phyloP scores from a whole-genome alignment of 2,888 invertebrate genomes.

The Crocallis elinguaria region DNA sequence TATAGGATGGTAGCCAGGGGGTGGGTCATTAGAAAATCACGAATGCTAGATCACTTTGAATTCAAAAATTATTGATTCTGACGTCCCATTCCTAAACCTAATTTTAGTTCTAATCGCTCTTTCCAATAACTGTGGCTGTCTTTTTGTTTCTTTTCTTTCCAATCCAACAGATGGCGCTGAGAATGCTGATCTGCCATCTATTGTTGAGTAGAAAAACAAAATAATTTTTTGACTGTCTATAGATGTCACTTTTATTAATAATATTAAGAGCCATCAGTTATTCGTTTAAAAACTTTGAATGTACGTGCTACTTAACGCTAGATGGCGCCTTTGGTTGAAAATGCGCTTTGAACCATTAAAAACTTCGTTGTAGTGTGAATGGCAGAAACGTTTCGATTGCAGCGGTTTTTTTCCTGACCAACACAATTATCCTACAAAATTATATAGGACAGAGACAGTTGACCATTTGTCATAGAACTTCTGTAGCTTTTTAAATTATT shows the following conservation, averaged over 20 bases:
- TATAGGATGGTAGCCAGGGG: no score
- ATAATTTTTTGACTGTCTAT: not conserved
- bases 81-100: no score
- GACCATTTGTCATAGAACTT: not conserved
- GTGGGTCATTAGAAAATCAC: no score
- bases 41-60: no score
- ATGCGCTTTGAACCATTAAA: not conserved
- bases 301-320: constrained; percentile 28
- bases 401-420: not conserved
- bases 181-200: not conserved
- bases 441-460: not conserved
- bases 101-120: no score
- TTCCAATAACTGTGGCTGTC: no score
- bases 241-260: not conserved
- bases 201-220: not conserved
- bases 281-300: not conserved
- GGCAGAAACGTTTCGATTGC: not conserved
- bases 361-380: not conserved
- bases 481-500: not conserved
- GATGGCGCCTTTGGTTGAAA: constrained; percentile 15
- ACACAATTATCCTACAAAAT: not conserved
- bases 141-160: no score
- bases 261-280: constrained; percentile 15
- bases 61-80: no score
- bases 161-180: not conserved